Evolutionary conservation across 2,113 vertebrate genomes (phyloP), one percentile per base, ranked within the genome.

Genomic region (Amphilophus citrinellus): DNA sequence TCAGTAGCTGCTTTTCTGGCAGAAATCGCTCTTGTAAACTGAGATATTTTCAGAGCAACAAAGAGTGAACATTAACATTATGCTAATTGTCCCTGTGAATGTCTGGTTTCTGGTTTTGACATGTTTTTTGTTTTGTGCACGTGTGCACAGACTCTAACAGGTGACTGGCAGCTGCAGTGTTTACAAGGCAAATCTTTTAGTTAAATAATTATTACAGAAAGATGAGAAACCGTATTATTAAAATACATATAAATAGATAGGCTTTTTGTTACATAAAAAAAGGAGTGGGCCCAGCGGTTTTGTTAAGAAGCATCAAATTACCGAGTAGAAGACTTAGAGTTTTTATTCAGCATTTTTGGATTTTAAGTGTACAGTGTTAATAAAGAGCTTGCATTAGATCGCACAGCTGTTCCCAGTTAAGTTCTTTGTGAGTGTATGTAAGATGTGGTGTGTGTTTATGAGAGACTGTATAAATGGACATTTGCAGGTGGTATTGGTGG

Each of bases 401-500:
- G 27, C 27, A 35, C 27, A 56, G 47, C 68, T 73, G 68, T 73
- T 56, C 27, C 68, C 68, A 73, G 27, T 73, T 14, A 44, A 60
- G 75, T 44, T 42, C 10, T 44, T 77, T 42, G 22, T 44, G 57
- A 77, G 57, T 82, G 44, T 60, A 39, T 85, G 37, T 32, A 73
- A 73, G 18, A 73, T 73, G 47, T 17, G 13, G n/a, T 75, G 66
- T 88, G 57, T 73, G 76, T 61, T 60, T 32, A 37, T 5, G 50
- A 32, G 15, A 57, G n/a, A 3, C 17, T 65, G 57, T 47, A 7
- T 14, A 20, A 53, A 58, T 58, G 78, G 77, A 50, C 56, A 53
- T 59, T 84, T 79, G 84, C 82, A 89, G 87, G 77, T 88, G 84
- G 79, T 66, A 59, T 8, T 30, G 58, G 77, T 58, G 61, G 58